These are phyloP conservation scores for Gisinianus flammeolus DNA, from an alignment of 2,888 invertebrate species.

Conservation along the genomic window DNA sequence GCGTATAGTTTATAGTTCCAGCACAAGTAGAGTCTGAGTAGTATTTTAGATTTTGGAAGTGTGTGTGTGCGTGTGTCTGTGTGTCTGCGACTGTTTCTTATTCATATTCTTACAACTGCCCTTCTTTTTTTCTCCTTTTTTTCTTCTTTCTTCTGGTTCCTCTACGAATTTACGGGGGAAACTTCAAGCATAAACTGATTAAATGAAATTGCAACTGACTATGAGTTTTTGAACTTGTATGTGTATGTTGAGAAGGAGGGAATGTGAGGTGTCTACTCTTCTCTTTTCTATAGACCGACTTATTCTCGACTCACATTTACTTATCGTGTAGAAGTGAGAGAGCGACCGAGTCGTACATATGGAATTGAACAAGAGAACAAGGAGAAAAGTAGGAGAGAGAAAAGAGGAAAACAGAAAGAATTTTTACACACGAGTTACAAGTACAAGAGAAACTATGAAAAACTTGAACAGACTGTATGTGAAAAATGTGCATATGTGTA, in stretches of 20 bases:
- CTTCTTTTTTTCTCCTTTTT: not conserved
- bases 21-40: too few relatives aligned
- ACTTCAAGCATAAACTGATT: constrained; percentile 38
- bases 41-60: too few relatives aligned
- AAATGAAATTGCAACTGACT: constrained; percentile 35
- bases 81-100: too few relatives aligned
- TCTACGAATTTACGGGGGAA: constrained; percentile 27
- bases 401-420: too few relatives aligned
- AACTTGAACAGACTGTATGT: too few relatives aligned
- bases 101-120: not conserved
- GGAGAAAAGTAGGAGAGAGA: not conserved
- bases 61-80: too few relatives aligned
- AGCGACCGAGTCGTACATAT: not conserved
- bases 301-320: not conserved
- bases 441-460: too few relatives aligned
- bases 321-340: too few relatives aligned
- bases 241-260: not conserved
- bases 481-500: too few relatives aligned
- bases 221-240: constrained; percentile 20
- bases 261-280: constrained; percentile 2
- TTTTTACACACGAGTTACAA: too few relatives aligned
- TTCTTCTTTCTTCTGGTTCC: not conserved
- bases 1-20: too few relatives aligned
- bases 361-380: not conserved
- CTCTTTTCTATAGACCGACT: not conserved